Percentiles rank a stretch among this genome's conserved stretches.
These are phyloP conservation scores for Smutsia gigantea DNA, from an alignment of 2,797 vertebrate genomes.

Conservation along the genomic window DNA sequence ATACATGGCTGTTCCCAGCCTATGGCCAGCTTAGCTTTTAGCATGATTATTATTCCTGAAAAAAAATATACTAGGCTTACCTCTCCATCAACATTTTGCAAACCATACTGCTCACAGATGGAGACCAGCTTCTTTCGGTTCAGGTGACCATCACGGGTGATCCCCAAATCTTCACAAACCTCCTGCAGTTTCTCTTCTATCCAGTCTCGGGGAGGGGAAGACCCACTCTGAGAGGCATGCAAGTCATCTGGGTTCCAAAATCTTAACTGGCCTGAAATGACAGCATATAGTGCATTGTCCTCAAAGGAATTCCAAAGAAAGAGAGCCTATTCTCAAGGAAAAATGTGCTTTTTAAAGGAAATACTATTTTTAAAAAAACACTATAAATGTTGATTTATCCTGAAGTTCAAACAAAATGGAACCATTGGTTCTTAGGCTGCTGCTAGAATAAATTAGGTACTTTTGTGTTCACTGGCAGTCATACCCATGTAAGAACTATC, in stretches of 20 bases:
- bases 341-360: not conserved
- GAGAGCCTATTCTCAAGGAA: not conserved
- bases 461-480: not conserved
- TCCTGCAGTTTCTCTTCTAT: constrained; percentile 92
- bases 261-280: constrained; percentile 91
- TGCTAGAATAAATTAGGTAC: not conserved
- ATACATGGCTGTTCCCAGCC: not conserved
- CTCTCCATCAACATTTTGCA: constrained; percentile 88
- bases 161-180: constrained; percentile 90
- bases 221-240: constrained; percentile 86
- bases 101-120: constrained; percentile 90
- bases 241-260: constrained; percentile 98
- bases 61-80: constrained; percentile 77
- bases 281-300: not conserved
- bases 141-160: constrained; percentile 90
- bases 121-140: constrained; percentile 89
- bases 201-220: constrained; percentile 83
- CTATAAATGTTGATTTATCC: not conserved
- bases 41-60: not conserved
- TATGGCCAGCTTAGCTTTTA: not conserved
- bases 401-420: not conserved
- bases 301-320: not conserved
- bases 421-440: not conserved
- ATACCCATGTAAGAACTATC: not conserved
- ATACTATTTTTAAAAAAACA: not conserved